Evolutionary conservation across 2,113 vertebrate genomes (phyloP), one percentile per base, ranked within the genome.

Genomic region (Vimba vimba): DNA sequence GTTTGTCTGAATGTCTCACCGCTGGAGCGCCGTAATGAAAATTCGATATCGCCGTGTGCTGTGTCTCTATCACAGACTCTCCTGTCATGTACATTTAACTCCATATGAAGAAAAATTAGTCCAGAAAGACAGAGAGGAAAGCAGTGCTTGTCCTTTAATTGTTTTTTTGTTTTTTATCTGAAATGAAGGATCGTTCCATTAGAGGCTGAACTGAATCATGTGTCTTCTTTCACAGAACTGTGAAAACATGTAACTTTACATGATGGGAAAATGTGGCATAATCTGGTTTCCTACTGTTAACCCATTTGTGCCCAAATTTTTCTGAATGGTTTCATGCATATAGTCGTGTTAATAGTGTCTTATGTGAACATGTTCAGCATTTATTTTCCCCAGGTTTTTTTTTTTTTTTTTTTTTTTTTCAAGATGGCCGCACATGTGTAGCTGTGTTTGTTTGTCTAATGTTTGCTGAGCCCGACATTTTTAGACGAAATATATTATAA

Each of bases 31-130:
- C 84, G 88, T 92, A 91, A 93, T 90, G 91, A 90, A 86, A 55
- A 74, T 86, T 92, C 87, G 83, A 89, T 90, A 90, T 88, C 43
- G 77, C 15, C 47, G 86, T 57, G 76, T 73, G 89, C 50, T 23
- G 68, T 80, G 57, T 90, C 90, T 86, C 85, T 87, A 90, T 87
- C 66, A 39, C 85, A 36, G 87, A 85, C 90, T 84, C 85, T 89
- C 86, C 88, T 87, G 88, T 93, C 90, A 87, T 89, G 79, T 84
- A 81, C 91, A 90, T 89, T 85, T 85, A 73, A 86, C 82, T 86
- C 88, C 81, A 79, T 86, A 93, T 94, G 57, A 91, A 93, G 92
- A 93, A 86, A 89, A 89, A 93, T 90, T 68, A 85, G 47, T 30
- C 47, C 27, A 64, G 36, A 68, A 21, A 5, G 74, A 68, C 55